A percentile compares a stretch with the other conserved stretches of the same genome.
Evolutionary conservation across 2,888 invertebrate species (phyloP).

Genomic region (Stenurella melanura): DNA sequence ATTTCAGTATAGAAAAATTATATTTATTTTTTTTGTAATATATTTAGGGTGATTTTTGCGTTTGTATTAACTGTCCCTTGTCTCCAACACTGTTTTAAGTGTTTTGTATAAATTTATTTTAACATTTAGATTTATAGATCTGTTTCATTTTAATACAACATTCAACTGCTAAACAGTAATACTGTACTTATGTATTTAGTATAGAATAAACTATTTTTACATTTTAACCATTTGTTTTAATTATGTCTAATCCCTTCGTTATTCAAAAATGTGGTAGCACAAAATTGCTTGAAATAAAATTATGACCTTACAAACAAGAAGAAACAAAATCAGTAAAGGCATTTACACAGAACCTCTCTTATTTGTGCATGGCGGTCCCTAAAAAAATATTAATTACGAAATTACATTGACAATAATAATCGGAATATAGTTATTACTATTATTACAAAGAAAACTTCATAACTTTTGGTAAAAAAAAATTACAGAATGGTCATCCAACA

Average conservation of each 20-base stretch:
- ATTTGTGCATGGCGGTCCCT: too few relatives aligned
- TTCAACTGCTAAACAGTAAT: conserved; percentile 7
- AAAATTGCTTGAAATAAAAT: too few relatives aligned
- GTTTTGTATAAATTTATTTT: conserved; percentile 26
- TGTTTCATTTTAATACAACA: conserved; percentile 14
- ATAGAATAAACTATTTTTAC: conserved; percentile 41
- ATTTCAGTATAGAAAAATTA: background rate
- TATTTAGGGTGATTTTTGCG: conserved; percentile 17
- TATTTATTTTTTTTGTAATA: conserved; percentile 36
- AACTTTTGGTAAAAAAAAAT: too few relatives aligned
- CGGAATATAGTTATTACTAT: too few relatives aligned
- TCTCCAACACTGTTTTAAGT: conserved; percentile 42
- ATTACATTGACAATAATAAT: too few relatives aligned
- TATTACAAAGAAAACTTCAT: too few relatives aligned
- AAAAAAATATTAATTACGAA: too few relatives aligned
- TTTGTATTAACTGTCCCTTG: conserved; percentile 3
- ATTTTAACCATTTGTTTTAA: background rate
- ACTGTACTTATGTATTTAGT: conserved; percentile 30
- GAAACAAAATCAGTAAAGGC: too few relatives aligned
- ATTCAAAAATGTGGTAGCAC: too few relatives aligned
- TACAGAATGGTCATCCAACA: too few relatives aligned
- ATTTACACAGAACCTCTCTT: too few relatives aligned
- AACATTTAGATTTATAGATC: conserved; percentile 25
- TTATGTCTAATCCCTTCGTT: background rate
- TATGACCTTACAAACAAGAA: too few relatives aligned